Percentiles rank a stretch among this genome's conserved stretches.
Conservation (phyloP, 2,113 vertebrate species). For the Rhizomys pruinosus region DNA sequence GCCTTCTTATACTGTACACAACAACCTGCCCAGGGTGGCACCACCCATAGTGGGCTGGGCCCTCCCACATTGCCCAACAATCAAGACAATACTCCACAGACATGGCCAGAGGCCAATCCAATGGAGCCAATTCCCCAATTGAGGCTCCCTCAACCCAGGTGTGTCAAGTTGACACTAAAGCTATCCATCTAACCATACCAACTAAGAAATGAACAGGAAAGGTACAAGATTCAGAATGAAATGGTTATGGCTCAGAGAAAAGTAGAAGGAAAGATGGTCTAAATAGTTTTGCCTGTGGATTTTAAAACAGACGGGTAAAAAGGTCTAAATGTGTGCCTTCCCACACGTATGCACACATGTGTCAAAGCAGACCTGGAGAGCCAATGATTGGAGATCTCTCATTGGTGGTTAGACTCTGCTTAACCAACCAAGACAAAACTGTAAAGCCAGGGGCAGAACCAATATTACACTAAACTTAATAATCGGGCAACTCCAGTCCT, state of each 20-base stretch:
- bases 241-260: not conserved
- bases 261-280: not conserved
- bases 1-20: too few species aligned
- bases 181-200: not conserved
- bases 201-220: not conserved
- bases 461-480: not conserved
- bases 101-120: too few species aligned
- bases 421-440: not conserved
- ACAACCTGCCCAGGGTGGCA: too few species aligned
- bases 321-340: not conserved
- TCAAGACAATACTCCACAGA: too few species aligned
- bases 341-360: not conserved
- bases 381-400: not conserved
- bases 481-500: not conserved
- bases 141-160: too few species aligned
- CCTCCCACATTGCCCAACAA: too few species aligned
- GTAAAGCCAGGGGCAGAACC: constrained; percentile 3
- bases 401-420: not conserved
- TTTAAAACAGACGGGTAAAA: not conserved
- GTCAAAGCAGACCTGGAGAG: not conserved
- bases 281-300: not conserved
- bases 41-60: too few species aligned
- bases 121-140: too few species aligned
- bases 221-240: not conserved
- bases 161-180: too few species aligned